phyloP scores from a whole-genome alignment of 2,797 vertebrate species.

The Gobionotothen gibberifrons region DNA sequence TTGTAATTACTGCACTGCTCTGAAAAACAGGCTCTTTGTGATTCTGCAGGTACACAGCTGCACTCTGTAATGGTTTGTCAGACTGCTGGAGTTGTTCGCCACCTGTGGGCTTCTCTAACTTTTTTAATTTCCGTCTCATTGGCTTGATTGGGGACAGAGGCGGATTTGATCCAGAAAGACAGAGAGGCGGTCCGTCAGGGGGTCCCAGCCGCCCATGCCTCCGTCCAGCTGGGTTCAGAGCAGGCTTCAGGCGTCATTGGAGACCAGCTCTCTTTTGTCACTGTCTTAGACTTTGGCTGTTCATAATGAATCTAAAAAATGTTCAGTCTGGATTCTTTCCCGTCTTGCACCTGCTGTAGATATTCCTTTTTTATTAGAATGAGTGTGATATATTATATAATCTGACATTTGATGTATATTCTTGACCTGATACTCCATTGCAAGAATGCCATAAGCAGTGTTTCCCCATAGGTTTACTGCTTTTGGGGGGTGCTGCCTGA shows the following conservation, averaged over 20 bases:
- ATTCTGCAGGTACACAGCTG: conserved; percentile 27
- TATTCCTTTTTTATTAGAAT: not conserved
- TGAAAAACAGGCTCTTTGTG: conserved; percentile 19
- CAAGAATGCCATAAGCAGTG: not conserved
- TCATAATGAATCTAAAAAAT: not conserved
- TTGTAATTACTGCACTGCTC: not conserved
- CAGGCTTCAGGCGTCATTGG: conserved; percentile 16
- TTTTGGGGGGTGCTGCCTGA: too few species aligned
- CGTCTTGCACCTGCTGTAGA: not conserved
- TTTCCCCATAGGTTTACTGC: too few species aligned
- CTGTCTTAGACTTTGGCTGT: conserved; percentile 13
- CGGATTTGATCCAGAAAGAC: conserved; percentile 34
- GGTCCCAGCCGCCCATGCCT: conserved; percentile 19
- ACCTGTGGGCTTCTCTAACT: conserved; percentile 28
- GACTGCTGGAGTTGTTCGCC: conserved; percentile 29
- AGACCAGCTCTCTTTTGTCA: conserved; percentile 21
- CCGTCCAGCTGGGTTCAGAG: conserved; percentile 47
- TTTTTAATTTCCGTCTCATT: conserved; percentile 34
- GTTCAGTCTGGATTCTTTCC: not conserved
- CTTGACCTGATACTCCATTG: not conserved
- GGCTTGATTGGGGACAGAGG: conserved; percentile 27
- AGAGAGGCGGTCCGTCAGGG: conserved; percentile 33
- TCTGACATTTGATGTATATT: not conserved
- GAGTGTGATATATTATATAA: not conserved
- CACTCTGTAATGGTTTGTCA: conserved; percentile 36